These are phyloP conservation scores for Athalia cordata DNA, from an alignment of 2,888 invertebrate species.

Conservation along the genomic window DNA sequence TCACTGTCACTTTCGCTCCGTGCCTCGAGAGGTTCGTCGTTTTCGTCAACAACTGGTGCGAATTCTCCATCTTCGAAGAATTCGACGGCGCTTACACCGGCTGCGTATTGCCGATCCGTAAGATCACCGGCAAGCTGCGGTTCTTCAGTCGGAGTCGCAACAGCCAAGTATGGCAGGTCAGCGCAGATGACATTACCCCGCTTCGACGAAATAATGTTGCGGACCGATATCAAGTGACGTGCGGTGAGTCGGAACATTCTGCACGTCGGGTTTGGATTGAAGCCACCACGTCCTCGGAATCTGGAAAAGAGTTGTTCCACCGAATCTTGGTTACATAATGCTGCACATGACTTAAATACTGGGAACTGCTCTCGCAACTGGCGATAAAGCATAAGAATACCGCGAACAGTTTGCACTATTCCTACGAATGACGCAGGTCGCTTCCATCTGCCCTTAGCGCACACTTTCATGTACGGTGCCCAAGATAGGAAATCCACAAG, in stretches of 20 bases:
- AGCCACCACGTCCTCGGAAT: constrained; percentile 52
- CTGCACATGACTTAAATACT: too few species aligned
- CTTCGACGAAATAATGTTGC: constrained; percentile 45
- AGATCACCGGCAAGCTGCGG: not conserved
- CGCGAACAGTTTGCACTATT: too few species aligned
- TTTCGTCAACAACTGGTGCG: not conserved
- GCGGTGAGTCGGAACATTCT: constrained; percentile 49
- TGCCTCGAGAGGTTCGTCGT: not conserved
- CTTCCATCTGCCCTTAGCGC: not conserved
- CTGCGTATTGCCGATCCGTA: too few species aligned
- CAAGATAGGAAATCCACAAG: not conserved
- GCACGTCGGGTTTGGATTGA: constrained; percentile 52
- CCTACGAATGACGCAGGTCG: too few species aligned
- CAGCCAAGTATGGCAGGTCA: constrained; percentile 27
- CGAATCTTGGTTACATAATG: constrained; percentile 48
- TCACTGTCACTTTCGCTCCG: not conserved
- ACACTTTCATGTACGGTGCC: constrained; percentile 1
- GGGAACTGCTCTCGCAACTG: too few species aligned
- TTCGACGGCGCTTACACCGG: too few species aligned
- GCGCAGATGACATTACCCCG: constrained; percentile 48
- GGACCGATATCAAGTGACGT: not conserved
- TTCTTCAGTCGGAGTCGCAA: not conserved
- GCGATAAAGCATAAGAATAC: too few species aligned
- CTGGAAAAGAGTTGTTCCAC: constrained; percentile 52
- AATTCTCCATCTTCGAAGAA: too few species aligned